Evolutionary conservation across 2,113 vertebrate species (phyloP).

Genomic region (Oriolus oriolus): DNA sequence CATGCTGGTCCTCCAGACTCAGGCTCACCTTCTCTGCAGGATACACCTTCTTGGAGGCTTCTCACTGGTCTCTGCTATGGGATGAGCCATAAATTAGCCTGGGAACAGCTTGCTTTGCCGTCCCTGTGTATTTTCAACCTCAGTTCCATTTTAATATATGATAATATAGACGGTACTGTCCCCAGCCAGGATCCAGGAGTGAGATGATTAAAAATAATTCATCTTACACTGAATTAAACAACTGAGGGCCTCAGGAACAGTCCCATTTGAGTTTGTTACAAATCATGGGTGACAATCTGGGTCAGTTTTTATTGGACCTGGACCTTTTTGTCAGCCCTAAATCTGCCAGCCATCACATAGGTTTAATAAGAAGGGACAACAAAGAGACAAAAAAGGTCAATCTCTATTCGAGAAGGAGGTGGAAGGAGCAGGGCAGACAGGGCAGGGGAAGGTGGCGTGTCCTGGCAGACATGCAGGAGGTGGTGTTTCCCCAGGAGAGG

Average conservation of each 20-base stretch:
- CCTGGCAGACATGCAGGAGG: background rate
- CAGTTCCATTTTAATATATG: constrained; percentile 38
- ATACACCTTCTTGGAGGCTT: background rate
- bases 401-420: background rate
- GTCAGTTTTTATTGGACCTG: constrained; percentile 49
- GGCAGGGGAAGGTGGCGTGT: background rate
- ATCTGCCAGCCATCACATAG: constrained; percentile 10
- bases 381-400: constrained; percentile 8
- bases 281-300: constrained; percentile 59
- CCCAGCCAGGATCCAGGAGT: constrained; percentile 30
- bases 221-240: constrained; percentile 55
- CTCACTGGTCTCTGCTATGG: background rate
- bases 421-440: background rate
- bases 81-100: background rate
- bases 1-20: background rate
- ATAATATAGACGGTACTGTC: constrained; percentile 1
- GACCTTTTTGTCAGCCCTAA: constrained; percentile 38
- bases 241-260: background rate
- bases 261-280: constrained; percentile 41
- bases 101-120: constrained; percentile 10
- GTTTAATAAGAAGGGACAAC: constrained; percentile 38
- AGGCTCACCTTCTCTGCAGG: background rate
- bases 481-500: background rate
- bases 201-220: constrained; percentile 63
- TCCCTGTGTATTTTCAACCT: constrained; percentile 28